These are phyloP conservation scores for Drepanosiphum platanoidis DNA, from an alignment of 2,888 invertebrate genomes.

Conservation along the genomic window DNA sequence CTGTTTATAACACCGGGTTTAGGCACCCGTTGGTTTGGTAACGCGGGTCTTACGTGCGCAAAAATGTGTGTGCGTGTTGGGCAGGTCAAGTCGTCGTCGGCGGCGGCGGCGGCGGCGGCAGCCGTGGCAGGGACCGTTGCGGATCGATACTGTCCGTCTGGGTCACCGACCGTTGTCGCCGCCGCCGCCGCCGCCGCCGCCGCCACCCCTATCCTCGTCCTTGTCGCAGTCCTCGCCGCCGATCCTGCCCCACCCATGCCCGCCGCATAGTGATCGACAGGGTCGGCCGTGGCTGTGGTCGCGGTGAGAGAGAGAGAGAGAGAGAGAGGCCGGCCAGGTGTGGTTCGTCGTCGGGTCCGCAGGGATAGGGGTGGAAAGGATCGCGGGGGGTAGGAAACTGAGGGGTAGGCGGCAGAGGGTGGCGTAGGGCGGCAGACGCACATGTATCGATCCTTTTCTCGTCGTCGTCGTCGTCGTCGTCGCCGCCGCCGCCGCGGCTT, in stretches of 20 bases:
- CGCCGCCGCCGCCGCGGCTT: background rate
- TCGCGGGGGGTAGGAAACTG: background rate
- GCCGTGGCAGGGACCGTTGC: background rate
- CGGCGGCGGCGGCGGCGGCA: background rate
- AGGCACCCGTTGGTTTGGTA: background rate
- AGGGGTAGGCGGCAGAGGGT: background rate
- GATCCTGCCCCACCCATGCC: background rate
- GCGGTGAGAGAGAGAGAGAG: no score
- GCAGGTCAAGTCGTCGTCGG: constrained; percentile 55
- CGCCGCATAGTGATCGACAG: background rate
- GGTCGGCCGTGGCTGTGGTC: background rate
- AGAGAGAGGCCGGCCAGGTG: background rate
- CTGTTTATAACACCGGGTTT: no score
- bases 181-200: background rate
- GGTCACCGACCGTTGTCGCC: constrained; percentile 32
- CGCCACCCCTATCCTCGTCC: no score
- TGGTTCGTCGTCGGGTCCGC: background rate
- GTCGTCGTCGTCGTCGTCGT: background rate
- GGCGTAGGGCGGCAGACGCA: constrained; percentile 1
- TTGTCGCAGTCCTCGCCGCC: background rate
- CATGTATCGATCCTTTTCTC: constrained; percentile 42
- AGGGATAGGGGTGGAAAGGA: background rate
- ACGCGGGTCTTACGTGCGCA: background rate
- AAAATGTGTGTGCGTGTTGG: constrained; percentile 53
- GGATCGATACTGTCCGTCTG: constrained; percentile 48